Evolutionary conservation across 2,888 invertebrate species (phyloP).

Genomic region (Euplexia lucipara): DNA sequence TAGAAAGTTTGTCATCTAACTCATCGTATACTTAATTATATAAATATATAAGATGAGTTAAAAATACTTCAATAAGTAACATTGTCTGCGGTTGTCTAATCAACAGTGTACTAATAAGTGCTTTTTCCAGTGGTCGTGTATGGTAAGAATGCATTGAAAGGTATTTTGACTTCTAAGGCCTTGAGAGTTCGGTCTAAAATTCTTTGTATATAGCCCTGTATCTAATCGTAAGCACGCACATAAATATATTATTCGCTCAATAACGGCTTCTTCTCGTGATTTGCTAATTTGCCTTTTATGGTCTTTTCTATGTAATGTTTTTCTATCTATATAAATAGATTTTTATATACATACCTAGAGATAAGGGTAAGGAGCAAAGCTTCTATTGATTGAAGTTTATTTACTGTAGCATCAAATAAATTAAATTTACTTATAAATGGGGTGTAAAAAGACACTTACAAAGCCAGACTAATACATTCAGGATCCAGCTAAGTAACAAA

Average conservation of each 20-base stretch:
- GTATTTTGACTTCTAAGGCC: slow-evolving; percentile 67
- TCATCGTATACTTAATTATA: slow-evolving; percentile 17
- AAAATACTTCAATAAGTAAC: slow-evolving; percentile 11
- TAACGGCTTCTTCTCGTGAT: slow-evolving; percentile 86
- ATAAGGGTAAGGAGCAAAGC: slow-evolving; percentile 82
- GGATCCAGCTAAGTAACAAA: too few relatives aligned
- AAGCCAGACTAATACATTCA: too few relatives aligned
- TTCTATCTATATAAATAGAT: slow-evolving; percentile 76
- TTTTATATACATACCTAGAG: slow-evolving; percentile 79
- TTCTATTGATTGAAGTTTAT: slow-evolving; percentile 77
- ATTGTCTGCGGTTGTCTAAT: slow-evolving; percentile 25
- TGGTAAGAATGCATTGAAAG: slow-evolving; percentile 26
- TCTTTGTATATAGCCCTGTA: slow-evolving; percentile 71
- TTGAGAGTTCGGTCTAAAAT: slow-evolving; percentile 74
- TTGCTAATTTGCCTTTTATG: slow-evolving; percentile 88
- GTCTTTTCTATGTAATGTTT: slow-evolving; percentile 80
- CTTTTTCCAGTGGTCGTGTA: slow-evolving; percentile 39
- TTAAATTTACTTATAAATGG: slow-evolving; percentile 51
- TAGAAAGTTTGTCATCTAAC: slow-evolving; percentile 34
- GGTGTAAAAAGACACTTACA: too few relatives aligned
- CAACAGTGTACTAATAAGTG: slow-evolving; percentile 30
- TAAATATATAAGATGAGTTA: slow-evolving; percentile 30
- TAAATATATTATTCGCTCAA: slow-evolving; percentile 81
- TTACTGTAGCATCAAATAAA: slow-evolving; percentile 65
- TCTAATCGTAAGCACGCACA: slow-evolving; percentile 83